Conservation (phyloP, 2,113 vertebrate species). For the Daboia siamensis region DNA sequence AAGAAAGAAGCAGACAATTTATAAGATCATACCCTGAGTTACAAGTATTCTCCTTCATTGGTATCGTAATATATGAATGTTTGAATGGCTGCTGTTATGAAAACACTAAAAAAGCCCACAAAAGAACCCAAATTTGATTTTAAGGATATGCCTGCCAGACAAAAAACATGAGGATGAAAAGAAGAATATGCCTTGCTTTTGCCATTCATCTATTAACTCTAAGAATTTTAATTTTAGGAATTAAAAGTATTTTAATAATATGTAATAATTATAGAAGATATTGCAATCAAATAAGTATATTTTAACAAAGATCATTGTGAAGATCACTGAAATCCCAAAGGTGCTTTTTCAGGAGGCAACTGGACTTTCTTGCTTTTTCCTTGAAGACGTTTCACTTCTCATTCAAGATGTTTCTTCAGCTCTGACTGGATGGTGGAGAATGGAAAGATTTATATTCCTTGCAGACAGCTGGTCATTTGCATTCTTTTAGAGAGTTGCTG, state of each 20-base stretch:
- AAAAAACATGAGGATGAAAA: background rate
- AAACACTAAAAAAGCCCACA: background rate
- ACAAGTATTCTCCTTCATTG: too few species aligned
- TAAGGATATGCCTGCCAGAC: background rate
- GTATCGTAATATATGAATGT: background rate
- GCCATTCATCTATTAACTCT: background rate
- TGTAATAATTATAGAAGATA: background rate
- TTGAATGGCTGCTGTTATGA: background rate
- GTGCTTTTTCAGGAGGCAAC: too few species aligned
- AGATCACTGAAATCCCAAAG: background rate
- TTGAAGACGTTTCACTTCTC: too few species aligned
- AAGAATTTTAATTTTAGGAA: background rate
- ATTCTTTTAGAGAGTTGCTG: too few species aligned
- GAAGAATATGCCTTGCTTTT: background rate
- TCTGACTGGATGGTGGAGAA: too few species aligned
- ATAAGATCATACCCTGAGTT: background rate
- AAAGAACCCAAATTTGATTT: background rate
- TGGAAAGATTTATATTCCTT: too few species aligned
- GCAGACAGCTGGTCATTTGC: too few species aligned
- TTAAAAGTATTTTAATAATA: background rate
- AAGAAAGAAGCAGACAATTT: background rate
- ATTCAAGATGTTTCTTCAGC: too few species aligned
- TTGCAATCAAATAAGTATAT: background rate
- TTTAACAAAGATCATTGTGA: background rate
- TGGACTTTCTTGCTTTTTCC: too few species aligned